These are phyloP conservation scores for Tipula helvola DNA, from an alignment of 2,888 invertebrate species.

Conservation along the genomic window DNA sequence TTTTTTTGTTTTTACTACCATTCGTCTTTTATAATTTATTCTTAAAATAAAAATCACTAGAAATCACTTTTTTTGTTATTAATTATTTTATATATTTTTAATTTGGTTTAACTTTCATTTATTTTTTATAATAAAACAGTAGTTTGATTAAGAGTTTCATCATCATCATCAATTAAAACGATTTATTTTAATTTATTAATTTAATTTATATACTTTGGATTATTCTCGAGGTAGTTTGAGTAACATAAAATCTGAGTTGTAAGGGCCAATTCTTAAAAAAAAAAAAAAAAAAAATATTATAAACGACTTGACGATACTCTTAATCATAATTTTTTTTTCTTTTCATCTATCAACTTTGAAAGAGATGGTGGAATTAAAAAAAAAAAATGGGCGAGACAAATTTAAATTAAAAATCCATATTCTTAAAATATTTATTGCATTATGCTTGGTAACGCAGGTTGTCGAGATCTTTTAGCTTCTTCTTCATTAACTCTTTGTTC, in stretches of 20 bases:
- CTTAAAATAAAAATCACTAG: conserved; percentile 7
- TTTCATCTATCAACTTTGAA: neutral
- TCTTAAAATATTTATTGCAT: conserved; percentile 16
- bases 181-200: neutral
- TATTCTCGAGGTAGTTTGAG: conserved; percentile 4
- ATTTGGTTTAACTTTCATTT: neutral
- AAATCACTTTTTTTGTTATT: conserved; percentile 6
- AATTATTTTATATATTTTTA: conserved; percentile 7
- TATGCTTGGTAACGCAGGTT: conserved; percentile 53
- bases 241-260: neutral
- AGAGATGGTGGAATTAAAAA: neutral
- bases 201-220: neutral
- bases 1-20: neutral
- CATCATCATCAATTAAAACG: neutral
- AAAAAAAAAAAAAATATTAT: neutral
- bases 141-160: neutral
- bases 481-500: conserved; percentile 94
- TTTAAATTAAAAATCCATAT: neutral
- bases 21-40: neutral
- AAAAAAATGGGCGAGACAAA: neutral
- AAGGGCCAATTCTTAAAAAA: neutral
- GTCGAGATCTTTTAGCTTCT: conserved; percentile 87
- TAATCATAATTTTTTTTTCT: neutral
- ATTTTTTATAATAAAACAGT: neutral
- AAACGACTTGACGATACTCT: neutral